These are phyloP conservation scores for Sebastes goodei DNA, from an alignment of 2,797 vertebrate species.

Conservation along the genomic window DNA sequence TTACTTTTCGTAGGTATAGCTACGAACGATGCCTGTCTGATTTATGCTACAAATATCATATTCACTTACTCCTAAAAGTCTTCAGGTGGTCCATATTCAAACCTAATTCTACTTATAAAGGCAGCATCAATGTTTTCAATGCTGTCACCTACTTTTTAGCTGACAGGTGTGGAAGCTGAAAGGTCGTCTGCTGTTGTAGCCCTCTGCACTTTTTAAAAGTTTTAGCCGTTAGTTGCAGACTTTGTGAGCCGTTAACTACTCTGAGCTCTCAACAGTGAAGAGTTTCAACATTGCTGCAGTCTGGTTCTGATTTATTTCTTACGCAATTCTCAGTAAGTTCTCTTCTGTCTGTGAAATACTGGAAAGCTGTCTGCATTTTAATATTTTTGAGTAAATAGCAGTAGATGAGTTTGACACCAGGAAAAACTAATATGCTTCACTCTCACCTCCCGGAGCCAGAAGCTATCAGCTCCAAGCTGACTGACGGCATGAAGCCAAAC, in stretches of 20 bases:
- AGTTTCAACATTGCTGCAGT: neutral
- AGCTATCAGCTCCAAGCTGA: neutral
- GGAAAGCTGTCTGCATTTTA: neutral
- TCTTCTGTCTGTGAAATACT: slow-evolving; percentile 6
- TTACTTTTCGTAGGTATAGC: no score
- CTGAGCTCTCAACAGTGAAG: neutral
- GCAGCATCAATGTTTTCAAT: neutral
- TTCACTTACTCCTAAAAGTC: neutral
- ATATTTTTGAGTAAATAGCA: neutral
- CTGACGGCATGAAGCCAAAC: neutral
- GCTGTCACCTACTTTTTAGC: neutral
- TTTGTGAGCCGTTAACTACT: neutral
- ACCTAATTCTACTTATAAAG: neutral
- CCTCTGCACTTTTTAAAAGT: neutral
- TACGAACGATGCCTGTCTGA: neutral
- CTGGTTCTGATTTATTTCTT: neutral
- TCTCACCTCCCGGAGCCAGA: neutral
- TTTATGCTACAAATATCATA: neutral
- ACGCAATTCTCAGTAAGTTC: neutral
- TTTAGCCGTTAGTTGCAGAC: neutral
- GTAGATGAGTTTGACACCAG: slow-evolving; percentile 2
- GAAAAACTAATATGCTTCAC: neutral
- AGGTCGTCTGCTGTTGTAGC: neutral
- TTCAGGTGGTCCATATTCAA: neutral
- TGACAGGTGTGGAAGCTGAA: neutral